Evolutionary conservation across 2,113 vertebrate species (phyloP), one percentile per base, ranked within the genome.

Genomic region (Dasyprocta punctata): DNA sequence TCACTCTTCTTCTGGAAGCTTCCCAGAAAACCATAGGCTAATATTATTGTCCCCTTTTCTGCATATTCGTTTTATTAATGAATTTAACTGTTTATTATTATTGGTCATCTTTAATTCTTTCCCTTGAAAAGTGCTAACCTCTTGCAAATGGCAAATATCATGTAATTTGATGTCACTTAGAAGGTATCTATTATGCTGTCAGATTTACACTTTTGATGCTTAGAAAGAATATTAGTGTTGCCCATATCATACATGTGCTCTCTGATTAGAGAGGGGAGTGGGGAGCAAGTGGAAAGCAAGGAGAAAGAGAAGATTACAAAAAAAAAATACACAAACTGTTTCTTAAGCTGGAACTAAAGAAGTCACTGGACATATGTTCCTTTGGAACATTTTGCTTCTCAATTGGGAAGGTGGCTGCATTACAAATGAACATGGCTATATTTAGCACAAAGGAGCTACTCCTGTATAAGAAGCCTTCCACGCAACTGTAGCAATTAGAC

Each of bases 351-450:
- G 69, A 89, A 52, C 81, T 97, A 41, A 92, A 85, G 93, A 97
- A 92, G 77, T 88, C 84, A n/a, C 83, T 93, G 95, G 93, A 96
- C 91, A 93, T 94, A 97, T 90, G 78, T 95, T 97, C 65, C 78
- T 86, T 67, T 80, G 86, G 92, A 92, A 92, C 54, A 77, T 89
- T 92, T 86, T 95, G 95, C 85, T 33, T 91, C 93, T 97, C 86
- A 49, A 6, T 80, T 54, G 96, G 24, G 71, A 97, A 97, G 96
- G 96, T 93, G 89, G 82, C 91, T 85, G 88, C 65, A 41, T n/a
- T 54, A 86, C 93, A 94, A 69, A 88, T 93, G 85, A 90, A 36
- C 65, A 36, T 4, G 2, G 82, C 54, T 92, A 96, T 97, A 92
- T 94, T 96, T 96, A 96, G 77, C 89, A 65, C 71, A 58, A 77